Conservation (phyloP, 2,888 invertebrate species). For the Hypercompe scribonia region DNA sequence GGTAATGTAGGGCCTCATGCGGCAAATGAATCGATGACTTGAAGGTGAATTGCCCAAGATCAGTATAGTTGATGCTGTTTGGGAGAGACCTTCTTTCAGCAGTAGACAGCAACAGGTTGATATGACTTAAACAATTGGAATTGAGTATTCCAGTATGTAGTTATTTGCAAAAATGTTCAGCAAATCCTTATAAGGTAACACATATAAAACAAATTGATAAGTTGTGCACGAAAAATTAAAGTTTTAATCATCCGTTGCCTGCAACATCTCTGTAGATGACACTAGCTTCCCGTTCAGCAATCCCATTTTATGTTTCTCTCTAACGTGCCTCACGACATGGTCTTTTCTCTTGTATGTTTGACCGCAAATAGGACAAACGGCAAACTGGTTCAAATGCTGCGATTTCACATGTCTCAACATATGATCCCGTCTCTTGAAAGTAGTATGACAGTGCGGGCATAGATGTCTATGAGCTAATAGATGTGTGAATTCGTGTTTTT, state of each 20-base stretch:
- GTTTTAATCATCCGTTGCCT: not conserved
- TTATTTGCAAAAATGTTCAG: not conserved
- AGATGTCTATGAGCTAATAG: slow-evolving; percentile 52
- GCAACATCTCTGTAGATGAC: slow-evolving; percentile 50
- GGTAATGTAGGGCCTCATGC: too few species aligned
- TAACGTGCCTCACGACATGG: slow-evolving; percentile 66
- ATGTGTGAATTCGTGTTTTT: slow-evolving; percentile 62
- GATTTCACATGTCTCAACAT: slow-evolving; percentile 70
- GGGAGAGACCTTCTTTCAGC: too few species aligned
- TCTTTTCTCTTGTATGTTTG: slow-evolving; percentile 68
- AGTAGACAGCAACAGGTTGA: too few species aligned
- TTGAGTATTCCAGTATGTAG: not conserved
- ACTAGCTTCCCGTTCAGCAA: slow-evolving; percentile 60
- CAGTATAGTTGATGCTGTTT: too few species aligned
- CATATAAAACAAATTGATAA: not conserved
- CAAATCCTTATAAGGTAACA: not conserved
- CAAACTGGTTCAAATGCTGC: slow-evolving; percentile 61
- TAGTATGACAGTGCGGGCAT: slow-evolving; percentile 61
- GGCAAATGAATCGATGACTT: too few species aligned
- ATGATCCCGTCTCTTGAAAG: slow-evolving; percentile 69
- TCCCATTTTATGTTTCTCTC: slow-evolving; percentile 69
- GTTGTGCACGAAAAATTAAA: not conserved
- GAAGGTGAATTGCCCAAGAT: too few species aligned
- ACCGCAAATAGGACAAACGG: slow-evolving; percentile 63
- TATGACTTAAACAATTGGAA: not conserved